phyloP scores from a whole-genome alignment of 2,113 vertebrate species.

The Platanista minor region DNA sequence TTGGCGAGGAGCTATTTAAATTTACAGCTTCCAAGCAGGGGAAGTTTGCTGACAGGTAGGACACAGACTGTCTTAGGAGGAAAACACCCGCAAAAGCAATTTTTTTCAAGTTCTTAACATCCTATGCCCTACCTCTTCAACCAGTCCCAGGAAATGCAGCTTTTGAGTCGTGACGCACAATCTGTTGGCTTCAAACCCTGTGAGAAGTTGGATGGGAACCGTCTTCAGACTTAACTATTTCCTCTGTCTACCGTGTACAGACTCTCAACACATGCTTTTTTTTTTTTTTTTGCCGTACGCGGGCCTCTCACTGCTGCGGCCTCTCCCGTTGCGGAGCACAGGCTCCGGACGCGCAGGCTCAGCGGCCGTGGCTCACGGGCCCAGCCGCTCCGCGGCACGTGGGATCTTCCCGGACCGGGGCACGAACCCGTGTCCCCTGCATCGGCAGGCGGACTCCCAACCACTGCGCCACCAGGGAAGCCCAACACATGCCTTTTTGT shows the following conservation, averaged over 20 bases:
- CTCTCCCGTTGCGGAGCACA: too few relatives aligned
- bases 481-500: accelerated
- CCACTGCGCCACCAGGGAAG: too few relatives aligned
- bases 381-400: too few relatives aligned
- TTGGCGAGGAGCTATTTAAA: not conserved
- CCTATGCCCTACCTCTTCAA: not conserved
- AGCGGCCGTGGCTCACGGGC: too few relatives aligned
- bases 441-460: too few relatives aligned
- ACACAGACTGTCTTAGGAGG: not conserved
- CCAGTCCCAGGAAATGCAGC: not conserved
- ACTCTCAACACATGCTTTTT: not conserved
- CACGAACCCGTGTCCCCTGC: too few relatives aligned
- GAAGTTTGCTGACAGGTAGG: not conserved
- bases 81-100: slow-evolving; percentile 1
- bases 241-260: not conserved
- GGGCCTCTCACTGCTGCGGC: too few relatives aligned
- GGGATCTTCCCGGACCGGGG: too few relatives aligned
- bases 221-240: not conserved
- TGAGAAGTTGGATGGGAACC: not conserved
- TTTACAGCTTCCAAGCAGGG: slow-evolving; percentile 4
- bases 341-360: too few relatives aligned
- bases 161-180: not conserved
- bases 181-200: not conserved
- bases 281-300: too few relatives aligned
- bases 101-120: not conserved